A percentile compares a stretch with the other conserved stretches of the same genome.
These are phyloP conservation scores for Conistra vaccinii DNA, from an alignment of 2,888 invertebrate genomes.

Conservation along the genomic window DNA sequence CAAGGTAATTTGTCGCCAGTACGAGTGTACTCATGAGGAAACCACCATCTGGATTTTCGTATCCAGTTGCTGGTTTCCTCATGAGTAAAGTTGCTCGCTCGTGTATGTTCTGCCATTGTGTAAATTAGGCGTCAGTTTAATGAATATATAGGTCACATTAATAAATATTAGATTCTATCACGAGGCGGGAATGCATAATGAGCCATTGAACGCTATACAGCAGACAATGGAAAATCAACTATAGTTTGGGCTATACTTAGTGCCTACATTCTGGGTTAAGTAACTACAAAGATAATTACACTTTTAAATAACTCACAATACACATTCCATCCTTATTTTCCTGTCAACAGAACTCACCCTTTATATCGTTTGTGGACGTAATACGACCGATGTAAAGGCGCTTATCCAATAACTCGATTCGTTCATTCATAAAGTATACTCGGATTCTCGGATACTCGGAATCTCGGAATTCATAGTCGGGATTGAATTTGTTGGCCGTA, in stretches of 20 bases:
- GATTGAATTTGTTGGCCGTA: conserved; percentile 42
- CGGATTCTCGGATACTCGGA: conserved; percentile 17
- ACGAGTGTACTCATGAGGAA: too few relatives aligned
- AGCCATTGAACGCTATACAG: conserved; percentile 6
- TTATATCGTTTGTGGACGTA: conserved; percentile 30
- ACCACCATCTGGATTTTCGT: too few relatives aligned
- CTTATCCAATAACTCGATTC: conserved; percentile 47
- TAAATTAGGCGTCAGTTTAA: conserved; percentile 10
- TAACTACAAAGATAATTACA: not conserved
- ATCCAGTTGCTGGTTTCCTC: not conserved
- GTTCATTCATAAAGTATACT: conserved; percentile 51
- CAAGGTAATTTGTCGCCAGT: not conserved
- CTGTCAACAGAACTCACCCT: conserved; percentile 4
- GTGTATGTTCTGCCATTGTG: conserved; percentile 3
- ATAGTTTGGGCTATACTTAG: not conserved
- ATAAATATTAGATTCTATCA: conserved; percentile 23
- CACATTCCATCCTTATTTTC: conserved; percentile 13
- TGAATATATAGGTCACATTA: conserved; percentile 39
- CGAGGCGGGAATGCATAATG: conserved; percentile 29
- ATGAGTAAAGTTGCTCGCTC: not conserved
- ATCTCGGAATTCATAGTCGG: conserved; percentile 32
- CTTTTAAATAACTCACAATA: conserved; percentile 9
- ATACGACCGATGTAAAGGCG: conserved; percentile 26
- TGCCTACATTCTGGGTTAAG: not conserved
- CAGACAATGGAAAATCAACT: conserved; percentile 29